Percentiles rank a stretch among this genome's conserved stretches.
These are phyloP conservation scores for Saturnia pavonia DNA, from an alignment of 2,888 invertebrate genomes.

Conservation along the genomic window DNA sequence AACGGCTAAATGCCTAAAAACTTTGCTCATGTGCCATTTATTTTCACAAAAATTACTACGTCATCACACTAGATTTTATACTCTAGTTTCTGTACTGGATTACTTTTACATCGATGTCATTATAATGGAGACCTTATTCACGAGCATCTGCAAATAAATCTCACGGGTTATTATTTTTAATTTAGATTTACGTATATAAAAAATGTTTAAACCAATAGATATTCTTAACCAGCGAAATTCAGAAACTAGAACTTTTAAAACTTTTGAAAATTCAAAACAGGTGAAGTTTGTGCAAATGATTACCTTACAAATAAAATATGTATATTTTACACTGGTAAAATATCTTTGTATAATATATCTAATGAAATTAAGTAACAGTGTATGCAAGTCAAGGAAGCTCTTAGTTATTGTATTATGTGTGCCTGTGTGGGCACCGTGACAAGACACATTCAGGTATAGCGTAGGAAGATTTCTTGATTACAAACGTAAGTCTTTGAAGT, in stretches of 20 bases:
- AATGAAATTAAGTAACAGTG: background rate
- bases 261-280: too few species aligned
- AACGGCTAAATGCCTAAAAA: background rate
- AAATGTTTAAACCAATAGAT: background rate
- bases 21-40: background rate
- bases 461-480: conserved; percentile 50
- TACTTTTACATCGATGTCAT: background rate
- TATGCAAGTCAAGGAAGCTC: conserved; percentile 10
- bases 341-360: background rate
- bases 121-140: background rate
- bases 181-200: background rate
- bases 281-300: too few species aligned
- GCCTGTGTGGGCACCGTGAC: conserved; percentile 44
- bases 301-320: too few species aligned
- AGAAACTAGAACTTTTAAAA: background rate
- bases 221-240: background rate
- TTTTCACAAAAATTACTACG: background rate
- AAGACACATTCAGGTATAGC: conserved; percentile 42
- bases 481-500: conserved; percentile 27
- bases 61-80: background rate
- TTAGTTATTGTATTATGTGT: conserved; percentile 16
- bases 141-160: background rate
- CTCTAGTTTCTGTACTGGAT: background rate
- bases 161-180: background rate
- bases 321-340: background rate